Evolutionary conservation across 2,797 vertebrate genomes (phyloP), one percentile per base, ranked within the genome.

Genomic region (Hydrocynus forskahlii): DNA sequence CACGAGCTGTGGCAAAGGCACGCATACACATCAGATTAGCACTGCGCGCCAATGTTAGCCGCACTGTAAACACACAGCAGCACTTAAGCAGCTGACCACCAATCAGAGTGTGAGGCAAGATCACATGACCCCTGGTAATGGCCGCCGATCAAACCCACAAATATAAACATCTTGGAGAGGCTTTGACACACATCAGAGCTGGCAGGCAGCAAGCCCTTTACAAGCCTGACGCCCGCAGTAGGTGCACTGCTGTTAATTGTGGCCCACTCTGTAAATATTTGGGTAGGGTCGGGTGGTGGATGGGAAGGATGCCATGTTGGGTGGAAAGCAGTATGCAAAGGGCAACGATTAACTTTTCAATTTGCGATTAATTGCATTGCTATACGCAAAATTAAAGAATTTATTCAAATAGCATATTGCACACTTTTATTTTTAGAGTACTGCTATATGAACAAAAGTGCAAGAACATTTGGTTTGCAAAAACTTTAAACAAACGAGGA

Each of bases 11-110:
- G 52, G 12, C 85, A 83, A 84, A 68, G 57, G 57, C 0, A 43
- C 35, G 40, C 62, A 13, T 48, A 25, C 63, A 69, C 70, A 75
- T 83, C 43, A 75, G 85, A 74, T 60, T 80, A 83, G 75, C 59
- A 86, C 89, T 86, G 85, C 86, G 86, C 88, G 81, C 83, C 68
- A n/a, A n/a, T n/a, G n/a, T n/a, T n/a, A n/a, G n/a, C n/a, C n/a
- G 25, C 40, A 75, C 75, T 66, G 25, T 81, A 81, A 81, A 80
- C 70, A 52, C 60, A 64, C 23, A 25, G 63, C 25, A 54, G 70
- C 50, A 43, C 72, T 76, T 83, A 63, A 66, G 38, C 35, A 64
- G 74, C 70, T 64, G 72, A 82, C 64, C 63, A n/a, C n/a, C n/a
- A n/a, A n/a, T n/a, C n/a, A n/a, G n/a, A n/a, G n/a, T 16, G 14